A percentile compares a stretch with the other conserved stretches of the same genome.
Conservation (phyloP, 2,113 vertebrate species). For the Pteronura brasiliensis region DNA sequence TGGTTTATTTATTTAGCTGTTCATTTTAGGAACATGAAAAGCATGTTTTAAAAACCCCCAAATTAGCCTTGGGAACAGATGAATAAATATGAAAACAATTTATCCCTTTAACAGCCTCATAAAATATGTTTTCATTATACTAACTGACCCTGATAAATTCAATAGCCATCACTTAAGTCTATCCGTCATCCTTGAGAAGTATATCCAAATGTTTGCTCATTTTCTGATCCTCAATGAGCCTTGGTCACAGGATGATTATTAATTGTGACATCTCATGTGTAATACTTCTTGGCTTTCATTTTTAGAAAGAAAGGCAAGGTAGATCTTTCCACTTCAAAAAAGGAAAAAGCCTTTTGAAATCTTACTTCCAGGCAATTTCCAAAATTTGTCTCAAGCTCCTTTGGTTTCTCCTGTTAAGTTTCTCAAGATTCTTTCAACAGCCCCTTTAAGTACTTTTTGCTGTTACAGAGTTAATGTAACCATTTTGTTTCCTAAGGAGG, state of each 20-base stretch:
- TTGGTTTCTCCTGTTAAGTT: background rate
- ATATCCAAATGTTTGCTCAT: conserved; percentile 64
- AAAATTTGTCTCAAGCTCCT: background rate
- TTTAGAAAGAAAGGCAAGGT: background rate
- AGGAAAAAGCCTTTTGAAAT: conserved; percentile 44
- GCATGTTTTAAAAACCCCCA: conserved; percentile 60
- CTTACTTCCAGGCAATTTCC: background rate
- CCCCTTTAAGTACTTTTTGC: background rate
- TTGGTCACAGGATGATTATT: conserved; percentile 32
- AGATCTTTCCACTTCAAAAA: background rate
- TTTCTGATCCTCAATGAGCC: conserved; percentile 44
- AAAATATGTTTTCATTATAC: conserved; percentile 78
- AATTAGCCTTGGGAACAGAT: conserved; percentile 78
- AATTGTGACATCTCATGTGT: conserved; percentile 59
- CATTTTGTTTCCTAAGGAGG: background rate
- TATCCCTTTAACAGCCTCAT: conserved; percentile 76
- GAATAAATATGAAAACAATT: conserved; percentile 81
- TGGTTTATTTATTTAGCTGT: conserved; percentile 79
- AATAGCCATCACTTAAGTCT: conserved; percentile 72
- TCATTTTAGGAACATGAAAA: conserved; percentile 74
- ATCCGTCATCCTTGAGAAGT: conserved; percentile 66
- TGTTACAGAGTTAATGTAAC: background rate
- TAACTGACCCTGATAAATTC: conserved; percentile 78
- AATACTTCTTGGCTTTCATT: background rate
- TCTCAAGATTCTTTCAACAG: background rate